Percentiles rank a stretch among this genome's conserved stretches.
phyloP scores from a whole-genome alignment of 2,888 invertebrate genomes.

The Emmelina monodactyla region DNA sequence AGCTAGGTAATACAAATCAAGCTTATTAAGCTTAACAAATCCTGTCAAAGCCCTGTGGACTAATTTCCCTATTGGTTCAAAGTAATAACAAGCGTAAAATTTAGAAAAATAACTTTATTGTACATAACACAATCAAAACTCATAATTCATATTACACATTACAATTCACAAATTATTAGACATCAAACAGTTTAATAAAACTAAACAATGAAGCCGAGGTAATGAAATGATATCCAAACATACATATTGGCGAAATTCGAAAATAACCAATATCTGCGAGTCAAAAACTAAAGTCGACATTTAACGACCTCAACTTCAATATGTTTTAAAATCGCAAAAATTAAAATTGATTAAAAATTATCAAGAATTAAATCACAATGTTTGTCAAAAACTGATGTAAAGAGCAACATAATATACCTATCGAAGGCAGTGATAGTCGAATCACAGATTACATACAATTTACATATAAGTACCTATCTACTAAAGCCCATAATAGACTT shows the following conservation, averaged over 20 bases:
- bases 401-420: slow-evolving; percentile 18
- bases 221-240: background rate
- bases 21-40: no score
- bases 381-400: slow-evolving; percentile 34
- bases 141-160: no score
- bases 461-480: background rate
- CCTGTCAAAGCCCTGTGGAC: no score
- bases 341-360: no score
- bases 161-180: background rate
- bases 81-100: no score
- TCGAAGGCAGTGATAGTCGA: background rate
- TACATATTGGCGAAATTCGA: no score
- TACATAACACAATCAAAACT: slow-evolving; percentile 1
- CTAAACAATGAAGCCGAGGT: slow-evolving; percentile 18
- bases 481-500: background rate
- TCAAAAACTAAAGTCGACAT: slow-evolving; percentile 23
- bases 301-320: slow-evolving; percentile 54
- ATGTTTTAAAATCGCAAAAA: no score
- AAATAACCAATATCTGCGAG: background rate
- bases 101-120: no score
- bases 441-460: background rate
- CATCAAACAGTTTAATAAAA: background rate
- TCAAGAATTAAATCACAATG: slow-evolving; percentile 12
- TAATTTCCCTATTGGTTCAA: no score
- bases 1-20: no score